phyloP scores from a whole-genome alignment of 2,797 vertebrate species.

The Malacoraja senta region DNA sequence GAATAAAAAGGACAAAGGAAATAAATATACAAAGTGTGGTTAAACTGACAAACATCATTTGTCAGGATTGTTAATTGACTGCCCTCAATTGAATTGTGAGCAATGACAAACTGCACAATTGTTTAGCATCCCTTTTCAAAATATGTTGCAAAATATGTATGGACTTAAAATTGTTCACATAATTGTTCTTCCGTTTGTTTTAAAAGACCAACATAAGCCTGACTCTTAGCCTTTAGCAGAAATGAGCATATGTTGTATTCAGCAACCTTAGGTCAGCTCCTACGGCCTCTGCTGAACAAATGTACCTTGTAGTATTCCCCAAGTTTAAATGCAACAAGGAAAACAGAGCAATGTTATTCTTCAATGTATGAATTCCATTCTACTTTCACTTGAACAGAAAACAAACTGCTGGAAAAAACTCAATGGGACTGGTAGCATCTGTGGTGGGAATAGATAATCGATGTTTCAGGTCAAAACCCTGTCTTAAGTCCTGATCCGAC shows the following conservation, averaged over 20 bases:
- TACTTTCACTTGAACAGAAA: not conserved
- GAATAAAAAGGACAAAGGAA: conserved; percentile 14
- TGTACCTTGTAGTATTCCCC: not conserved
- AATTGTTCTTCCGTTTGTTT: not conserved
- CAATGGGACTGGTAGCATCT: too few relatives aligned
- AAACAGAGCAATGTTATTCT: not conserved
- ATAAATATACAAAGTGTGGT: not conserved
- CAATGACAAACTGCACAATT: not conserved
- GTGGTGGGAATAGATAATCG: too few relatives aligned
- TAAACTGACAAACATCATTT: conserved; percentile 21
- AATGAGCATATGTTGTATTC: not conserved
- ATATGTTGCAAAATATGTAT: not conserved
- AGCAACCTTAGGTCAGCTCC: not conserved
- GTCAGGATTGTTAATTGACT: not conserved
- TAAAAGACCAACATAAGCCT: not conserved
- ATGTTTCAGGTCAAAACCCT: too few relatives aligned
- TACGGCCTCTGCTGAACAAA: not conserved
- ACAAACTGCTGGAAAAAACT: too few relatives aligned
- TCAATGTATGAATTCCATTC: not conserved
- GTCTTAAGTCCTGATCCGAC: too few relatives aligned
- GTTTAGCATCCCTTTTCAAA: not conserved
- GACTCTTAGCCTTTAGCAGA: not conserved
- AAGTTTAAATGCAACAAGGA: not conserved
- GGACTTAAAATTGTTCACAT: not conserved
- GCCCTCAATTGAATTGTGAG: not conserved